phyloP scores from a whole-genome alignment of 2,888 invertebrate species.

The Branchellion lobata region DNA sequence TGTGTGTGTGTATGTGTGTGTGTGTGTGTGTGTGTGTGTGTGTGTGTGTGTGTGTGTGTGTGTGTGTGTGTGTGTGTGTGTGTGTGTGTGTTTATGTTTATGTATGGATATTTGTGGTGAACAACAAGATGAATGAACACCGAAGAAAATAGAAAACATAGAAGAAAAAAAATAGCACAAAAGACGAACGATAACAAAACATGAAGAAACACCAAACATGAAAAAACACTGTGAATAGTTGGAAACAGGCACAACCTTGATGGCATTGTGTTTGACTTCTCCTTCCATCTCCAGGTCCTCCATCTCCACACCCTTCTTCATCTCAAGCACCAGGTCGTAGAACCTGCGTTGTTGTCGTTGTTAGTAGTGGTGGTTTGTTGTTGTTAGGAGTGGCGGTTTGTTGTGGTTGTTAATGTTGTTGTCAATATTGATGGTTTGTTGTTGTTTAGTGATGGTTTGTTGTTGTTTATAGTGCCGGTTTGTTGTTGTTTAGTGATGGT shows the following conservation, averaged over 20 bases:
- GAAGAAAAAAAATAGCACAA: background rate
- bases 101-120: too few relatives aligned
- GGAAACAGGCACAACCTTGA: conserved; percentile 43
- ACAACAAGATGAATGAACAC: background rate
- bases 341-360: conserved; percentile 63
- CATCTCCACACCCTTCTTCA: conserved; percentile 82
- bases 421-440: background rate
- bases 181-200: background rate
- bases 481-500: too few relatives aligned
- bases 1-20: conserved; percentile 64
- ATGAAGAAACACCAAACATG: background rate
- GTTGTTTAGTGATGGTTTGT: background rate
- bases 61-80: background rate
- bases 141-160: background rate
- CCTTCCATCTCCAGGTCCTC: conserved; percentile 50
- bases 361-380: background rate
- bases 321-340: conserved; percentile 79
- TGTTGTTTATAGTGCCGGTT: too few relatives aligned
- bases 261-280: conserved; percentile 47
- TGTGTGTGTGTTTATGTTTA: too few relatives aligned
- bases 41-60: conserved; percentile 60
- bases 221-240: background rate
- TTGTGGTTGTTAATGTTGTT: too few relatives aligned
- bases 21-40: conserved; percentile 62
- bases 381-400: too few relatives aligned